Evolutionary conservation across 2,888 invertebrate genomes (phyloP).

Genomic region (Macropis europaea): DNA sequence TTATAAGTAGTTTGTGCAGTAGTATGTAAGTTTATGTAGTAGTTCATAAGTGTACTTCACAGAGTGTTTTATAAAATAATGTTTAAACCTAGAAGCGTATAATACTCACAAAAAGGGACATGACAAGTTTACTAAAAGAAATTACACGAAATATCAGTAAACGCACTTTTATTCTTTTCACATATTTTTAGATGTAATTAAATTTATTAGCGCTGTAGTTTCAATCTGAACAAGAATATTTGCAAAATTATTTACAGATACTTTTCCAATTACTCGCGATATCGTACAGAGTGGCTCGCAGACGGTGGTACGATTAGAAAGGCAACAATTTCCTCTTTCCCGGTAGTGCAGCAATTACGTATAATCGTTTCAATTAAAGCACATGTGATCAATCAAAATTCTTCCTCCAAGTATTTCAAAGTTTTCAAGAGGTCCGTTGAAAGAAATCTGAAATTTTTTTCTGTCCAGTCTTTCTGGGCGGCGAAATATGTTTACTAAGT

Average conservation of each 20-base stretch:
- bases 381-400: background rate
- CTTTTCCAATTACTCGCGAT: conserved; percentile 12
- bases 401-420: background rate
- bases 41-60: too few relatives aligned
- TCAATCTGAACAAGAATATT: background rate
- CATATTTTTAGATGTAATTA: background rate
- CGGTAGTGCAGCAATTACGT: background rate
- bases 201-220: background rate
- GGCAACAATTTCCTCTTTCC: too few relatives aligned
- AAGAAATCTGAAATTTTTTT: conserved; percentile 63
- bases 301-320: too few relatives aligned
- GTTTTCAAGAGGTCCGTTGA: conserved; percentile 40
- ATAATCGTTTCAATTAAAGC: conserved; percentile 4
- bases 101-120: too few relatives aligned
- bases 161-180: conserved; percentile 17
- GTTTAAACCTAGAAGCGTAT: too few relatives aligned
- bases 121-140: too few relatives aligned
- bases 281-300: conserved; percentile 31
- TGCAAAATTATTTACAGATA: conserved; percentile 28
- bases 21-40: too few relatives aligned
- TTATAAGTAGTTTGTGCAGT: too few relatives aligned
- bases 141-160: too few relatives aligned
- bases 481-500: background rate
- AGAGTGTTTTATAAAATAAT: too few relatives aligned
- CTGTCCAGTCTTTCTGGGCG: conserved; percentile 46